phyloP scores from a whole-genome alignment of 1,140 invertebrate species.

The Drosophila lowei region DNA sequence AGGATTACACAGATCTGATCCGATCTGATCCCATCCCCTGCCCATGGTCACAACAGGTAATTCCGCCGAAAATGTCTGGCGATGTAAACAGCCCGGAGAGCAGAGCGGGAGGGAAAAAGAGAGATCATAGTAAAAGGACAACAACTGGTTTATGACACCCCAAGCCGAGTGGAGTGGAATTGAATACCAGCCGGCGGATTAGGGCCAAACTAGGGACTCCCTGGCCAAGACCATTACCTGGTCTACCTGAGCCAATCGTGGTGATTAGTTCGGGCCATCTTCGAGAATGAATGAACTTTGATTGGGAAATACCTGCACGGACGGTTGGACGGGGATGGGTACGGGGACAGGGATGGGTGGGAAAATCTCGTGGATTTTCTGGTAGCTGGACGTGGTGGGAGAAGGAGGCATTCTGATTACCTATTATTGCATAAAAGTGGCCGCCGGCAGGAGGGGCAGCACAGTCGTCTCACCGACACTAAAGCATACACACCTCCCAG shows the following conservation, averaged over 20 bases:
- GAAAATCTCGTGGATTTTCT: slow-evolving; percentile 33
- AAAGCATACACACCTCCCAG: slow-evolving; percentile 34
- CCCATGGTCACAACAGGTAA: slow-evolving; percentile 47
- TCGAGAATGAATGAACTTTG: slow-evolving; percentile 65
- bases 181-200: slow-evolving; percentile 66
- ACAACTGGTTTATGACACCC: slow-evolving; percentile 78
- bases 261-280: slow-evolving; percentile 59
- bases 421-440: slow-evolving; percentile 74
- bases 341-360: slow-evolving; percentile 39
- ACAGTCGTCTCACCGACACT: slow-evolving; percentile 60
- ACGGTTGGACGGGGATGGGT: slow-evolving; percentile 5
- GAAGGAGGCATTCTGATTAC: slow-evolving; percentile 47
- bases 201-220: slow-evolving; percentile 35
- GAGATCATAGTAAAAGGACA: slow-evolving; percentile 43
- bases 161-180: slow-evolving; percentile 22
- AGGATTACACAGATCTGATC: slow-evolving; percentile 52
- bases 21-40: slow-evolving; percentile 47
- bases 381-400: slow-evolving; percentile 1
- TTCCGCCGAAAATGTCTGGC: slow-evolving; percentile 33
- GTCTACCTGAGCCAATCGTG: slow-evolving; percentile 21
- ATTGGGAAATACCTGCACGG: slow-evolving; percentile 64
- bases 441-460: slow-evolving; percentile 43
- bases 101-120: too few species aligned
- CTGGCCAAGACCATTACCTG: slow-evolving; percentile 17
- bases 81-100: slow-evolving; percentile 39